These are phyloP conservation scores for Spodoptera frugiperda DNA, from an alignment of 1,140 invertebrate species.

Conservation along the genomic window DNA sequence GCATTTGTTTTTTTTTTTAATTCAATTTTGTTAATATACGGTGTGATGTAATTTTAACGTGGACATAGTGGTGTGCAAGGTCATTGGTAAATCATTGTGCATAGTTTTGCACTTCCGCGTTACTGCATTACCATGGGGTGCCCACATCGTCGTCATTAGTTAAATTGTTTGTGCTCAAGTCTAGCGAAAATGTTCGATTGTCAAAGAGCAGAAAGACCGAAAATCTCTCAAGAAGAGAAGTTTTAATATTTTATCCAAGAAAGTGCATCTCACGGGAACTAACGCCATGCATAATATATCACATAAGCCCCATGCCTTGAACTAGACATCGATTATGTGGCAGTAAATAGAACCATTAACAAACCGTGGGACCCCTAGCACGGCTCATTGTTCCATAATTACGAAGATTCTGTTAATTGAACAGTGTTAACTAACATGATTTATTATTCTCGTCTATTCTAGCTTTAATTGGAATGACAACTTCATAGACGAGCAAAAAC, in stretches of 20 bases:
- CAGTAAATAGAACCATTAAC: constrained; percentile 40
- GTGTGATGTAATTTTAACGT: constrained; percentile 11
- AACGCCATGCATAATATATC: background rate
- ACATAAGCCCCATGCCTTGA: constrained; percentile 32
- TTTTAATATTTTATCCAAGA: background rate
- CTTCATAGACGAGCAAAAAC: constrained; percentile 22
- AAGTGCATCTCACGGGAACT: constrained; percentile 1
- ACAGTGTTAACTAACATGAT: constrained; percentile 15
- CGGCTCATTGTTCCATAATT: constrained; percentile 35
- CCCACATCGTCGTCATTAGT: too few relatives aligned
- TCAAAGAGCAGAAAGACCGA: background rate
- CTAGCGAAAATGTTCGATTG: too few relatives aligned
- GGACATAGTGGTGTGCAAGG: background rate
- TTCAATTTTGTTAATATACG: constrained; percentile 10
- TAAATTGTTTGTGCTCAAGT: too few relatives aligned
- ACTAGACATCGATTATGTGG: constrained; percentile 33
- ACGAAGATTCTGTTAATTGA: constrained; percentile 38
- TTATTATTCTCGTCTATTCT: constrained; percentile 8
- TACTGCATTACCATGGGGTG: too few relatives aligned
- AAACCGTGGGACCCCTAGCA: constrained; percentile 24
- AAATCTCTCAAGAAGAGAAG: background rate
- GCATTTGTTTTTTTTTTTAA: constrained; percentile 39
- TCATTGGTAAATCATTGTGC: constrained; percentile 23
- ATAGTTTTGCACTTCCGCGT: constrained; percentile 21
- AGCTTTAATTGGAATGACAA: constrained; percentile 23